Evolutionary conservation across 2,797 vertebrate genomes (phyloP).

Genomic region (Hafferia zeledoni): DNA sequence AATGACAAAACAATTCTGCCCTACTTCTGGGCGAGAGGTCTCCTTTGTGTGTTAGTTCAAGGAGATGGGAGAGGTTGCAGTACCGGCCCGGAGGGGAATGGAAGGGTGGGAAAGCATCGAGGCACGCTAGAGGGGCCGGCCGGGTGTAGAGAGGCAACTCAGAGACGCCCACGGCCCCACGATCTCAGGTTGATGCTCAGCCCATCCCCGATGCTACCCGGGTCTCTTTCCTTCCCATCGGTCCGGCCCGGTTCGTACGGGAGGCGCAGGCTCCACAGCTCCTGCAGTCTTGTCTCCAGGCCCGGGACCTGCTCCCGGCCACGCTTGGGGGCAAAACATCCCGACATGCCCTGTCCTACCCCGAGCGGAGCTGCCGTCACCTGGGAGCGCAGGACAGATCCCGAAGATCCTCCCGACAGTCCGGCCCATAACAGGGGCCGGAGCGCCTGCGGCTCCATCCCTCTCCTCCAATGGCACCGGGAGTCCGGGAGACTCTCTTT

Average conservation of each 20-base stretch:
- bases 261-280: neutral
- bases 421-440: accelerated
- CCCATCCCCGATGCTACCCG: accelerated
- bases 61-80: neutral
- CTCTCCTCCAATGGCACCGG: accelerated
- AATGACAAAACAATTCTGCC: neutral
- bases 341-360: neutral
- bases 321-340: too few species aligned
- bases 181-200: neutral
- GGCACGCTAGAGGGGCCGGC: neutral
- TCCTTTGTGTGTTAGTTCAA: conserved; percentile 6
- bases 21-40: neutral
- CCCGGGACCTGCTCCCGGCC: neutral
- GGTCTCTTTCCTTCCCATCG: neutral
- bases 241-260: neutral
- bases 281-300: too few species aligned
- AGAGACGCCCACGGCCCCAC: neutral
- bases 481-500: accelerated
- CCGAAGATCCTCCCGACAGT: accelerated
- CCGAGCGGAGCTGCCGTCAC: neutral
- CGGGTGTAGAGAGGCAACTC: neutral
- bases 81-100: neutral
- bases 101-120: neutral
- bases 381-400: neutral
- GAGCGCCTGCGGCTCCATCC: accelerated